phyloP scores from a whole-genome alignment of 1,140 invertebrate genomes.

The Centruroides sculpturatus region DNA sequence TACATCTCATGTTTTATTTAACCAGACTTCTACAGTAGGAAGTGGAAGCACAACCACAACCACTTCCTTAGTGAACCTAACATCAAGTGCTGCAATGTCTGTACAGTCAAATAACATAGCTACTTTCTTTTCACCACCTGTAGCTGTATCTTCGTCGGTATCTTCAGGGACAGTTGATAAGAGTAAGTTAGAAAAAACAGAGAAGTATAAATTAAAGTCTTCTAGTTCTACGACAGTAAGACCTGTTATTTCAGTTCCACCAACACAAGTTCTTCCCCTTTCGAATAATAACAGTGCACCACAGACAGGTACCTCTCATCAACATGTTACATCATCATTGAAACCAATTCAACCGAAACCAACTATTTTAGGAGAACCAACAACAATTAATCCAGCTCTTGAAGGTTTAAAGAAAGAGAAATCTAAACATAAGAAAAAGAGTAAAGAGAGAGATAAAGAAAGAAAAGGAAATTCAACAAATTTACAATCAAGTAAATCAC shows the following conservation, averaged over 20 bases:
- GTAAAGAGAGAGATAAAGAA: constrained; percentile 29
- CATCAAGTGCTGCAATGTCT: too few species aligned
- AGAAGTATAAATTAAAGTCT: constrained; percentile 20
- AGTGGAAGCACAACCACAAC: background rate
- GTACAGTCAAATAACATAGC: too few species aligned
- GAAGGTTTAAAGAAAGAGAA: constrained; percentile 28
- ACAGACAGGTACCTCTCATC: constrained; percentile 17
- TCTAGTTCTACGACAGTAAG: constrained; percentile 1
- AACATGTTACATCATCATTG: constrained; percentile 13
- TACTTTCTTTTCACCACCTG: background rate
- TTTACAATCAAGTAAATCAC: constrained; percentile 1
- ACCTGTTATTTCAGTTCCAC: constrained; percentile 23
- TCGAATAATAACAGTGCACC: constrained; percentile 15
- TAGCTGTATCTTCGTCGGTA: constrained; percentile 3
- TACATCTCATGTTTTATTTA: constrained; percentile 12
- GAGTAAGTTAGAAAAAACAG: constrained; percentile 15
- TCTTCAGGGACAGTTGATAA: constrained; percentile 8
- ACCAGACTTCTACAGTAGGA: constrained; percentile 4
- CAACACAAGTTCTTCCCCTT: constrained; percentile 19
- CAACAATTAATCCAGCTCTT: constrained; percentile 24
- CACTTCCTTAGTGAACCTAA: background rate
- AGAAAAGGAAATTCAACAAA: constrained; percentile 2
- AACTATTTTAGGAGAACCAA: constrained; percentile 27
- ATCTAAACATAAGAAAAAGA: constrained; percentile 32
- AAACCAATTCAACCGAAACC: constrained; percentile 34